phyloP scores from a whole-genome alignment of 1,140 invertebrate genomes.

The Pomacea maculata region DNA sequence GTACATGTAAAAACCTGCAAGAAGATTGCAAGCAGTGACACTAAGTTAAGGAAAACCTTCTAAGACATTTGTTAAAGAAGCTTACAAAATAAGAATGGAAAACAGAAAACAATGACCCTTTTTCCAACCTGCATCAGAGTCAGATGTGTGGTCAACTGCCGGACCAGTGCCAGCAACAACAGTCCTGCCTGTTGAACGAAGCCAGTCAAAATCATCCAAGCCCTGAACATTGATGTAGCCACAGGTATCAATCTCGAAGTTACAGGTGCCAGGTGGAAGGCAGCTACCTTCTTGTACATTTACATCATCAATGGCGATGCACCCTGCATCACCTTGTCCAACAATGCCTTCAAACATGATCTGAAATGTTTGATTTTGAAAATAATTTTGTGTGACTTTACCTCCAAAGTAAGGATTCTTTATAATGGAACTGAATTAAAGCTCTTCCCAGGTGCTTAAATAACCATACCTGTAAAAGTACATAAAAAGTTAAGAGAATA shows the following conservation, averaged over 20 bases:
- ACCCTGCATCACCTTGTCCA: constrained; percentile 50
- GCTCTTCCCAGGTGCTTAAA: no score
- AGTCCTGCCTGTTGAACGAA: constrained; percentile 52
- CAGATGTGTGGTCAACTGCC: constrained; percentile 57
- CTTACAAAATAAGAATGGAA: no score
- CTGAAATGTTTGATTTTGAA: constrained; percentile 26
- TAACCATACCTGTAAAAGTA: no score
- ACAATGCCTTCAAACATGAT: constrained; percentile 55
- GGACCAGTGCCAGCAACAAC: constrained; percentile 48
- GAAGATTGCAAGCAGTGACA: background rate
- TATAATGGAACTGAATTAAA: no score
- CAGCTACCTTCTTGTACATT: constrained; percentile 41
- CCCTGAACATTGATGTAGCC: constrained; percentile 49
- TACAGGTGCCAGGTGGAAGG: constrained; percentile 50
- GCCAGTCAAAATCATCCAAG: constrained; percentile 56
- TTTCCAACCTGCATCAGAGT: constrained; percentile 45
- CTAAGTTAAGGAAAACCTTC: no score
- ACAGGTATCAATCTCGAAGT: constrained; percentile 60
- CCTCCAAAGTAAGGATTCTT: no score
- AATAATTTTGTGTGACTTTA: no score
- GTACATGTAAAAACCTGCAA: constrained; percentile 63
- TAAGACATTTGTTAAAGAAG: no score
- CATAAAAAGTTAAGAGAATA: no score
- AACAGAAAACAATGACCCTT: no score
- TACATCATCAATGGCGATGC: constrained; percentile 63